Conservation (phyloP, 2,888 invertebrate species). For the Drosophila ustulata region DNA sequence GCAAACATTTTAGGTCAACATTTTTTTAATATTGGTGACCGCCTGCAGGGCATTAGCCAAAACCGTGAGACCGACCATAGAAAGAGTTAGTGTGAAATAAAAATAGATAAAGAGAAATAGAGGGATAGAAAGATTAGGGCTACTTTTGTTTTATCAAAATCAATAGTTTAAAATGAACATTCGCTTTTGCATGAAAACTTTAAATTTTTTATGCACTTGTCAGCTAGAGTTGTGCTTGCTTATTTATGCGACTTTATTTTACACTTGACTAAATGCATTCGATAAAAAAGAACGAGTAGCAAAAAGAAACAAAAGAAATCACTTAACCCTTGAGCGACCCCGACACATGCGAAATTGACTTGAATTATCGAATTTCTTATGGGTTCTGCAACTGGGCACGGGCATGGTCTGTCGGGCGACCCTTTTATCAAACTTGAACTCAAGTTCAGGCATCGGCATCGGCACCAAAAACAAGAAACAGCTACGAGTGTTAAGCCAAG, state of each 20-base stretch:
- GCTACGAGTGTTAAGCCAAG: not conserved
- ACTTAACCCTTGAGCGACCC: constrained; percentile 76
- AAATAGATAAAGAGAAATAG: not conserved
- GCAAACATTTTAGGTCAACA: constrained; percentile 60
- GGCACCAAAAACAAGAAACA: constrained; percentile 31
- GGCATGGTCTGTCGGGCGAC: constrained; percentile 55
- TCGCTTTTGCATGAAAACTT: constrained; percentile 15
- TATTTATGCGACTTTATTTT: constrained; percentile 74
- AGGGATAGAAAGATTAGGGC: not conserved
- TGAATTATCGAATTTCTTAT: constrained; percentile 74
- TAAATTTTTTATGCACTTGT: constrained; percentile 54
- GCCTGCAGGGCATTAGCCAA: constrained; percentile 53
- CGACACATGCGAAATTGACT: constrained; percentile 76
- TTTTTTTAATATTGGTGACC: constrained; percentile 51
- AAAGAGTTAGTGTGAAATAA: not conserved
- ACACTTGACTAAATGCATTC: constrained; percentile 62
- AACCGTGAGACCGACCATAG: not conserved
- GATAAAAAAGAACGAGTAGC: constrained; percentile 19
- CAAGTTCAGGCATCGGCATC: constrained; percentile 59
- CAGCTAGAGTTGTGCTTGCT: constrained; percentile 30
- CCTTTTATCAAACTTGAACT: constrained; percentile 76
- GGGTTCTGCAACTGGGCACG: constrained; percentile 44
- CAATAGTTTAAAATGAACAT: constrained; percentile 54
- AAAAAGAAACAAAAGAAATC: constrained; percentile 68
- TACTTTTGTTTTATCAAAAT: constrained; percentile 36